A percentile compares a stretch with the other conserved stretches of the same genome.
phyloP scores from a whole-genome alignment of 2,888 invertebrate genomes.

The Drosophila borborema region DNA sequence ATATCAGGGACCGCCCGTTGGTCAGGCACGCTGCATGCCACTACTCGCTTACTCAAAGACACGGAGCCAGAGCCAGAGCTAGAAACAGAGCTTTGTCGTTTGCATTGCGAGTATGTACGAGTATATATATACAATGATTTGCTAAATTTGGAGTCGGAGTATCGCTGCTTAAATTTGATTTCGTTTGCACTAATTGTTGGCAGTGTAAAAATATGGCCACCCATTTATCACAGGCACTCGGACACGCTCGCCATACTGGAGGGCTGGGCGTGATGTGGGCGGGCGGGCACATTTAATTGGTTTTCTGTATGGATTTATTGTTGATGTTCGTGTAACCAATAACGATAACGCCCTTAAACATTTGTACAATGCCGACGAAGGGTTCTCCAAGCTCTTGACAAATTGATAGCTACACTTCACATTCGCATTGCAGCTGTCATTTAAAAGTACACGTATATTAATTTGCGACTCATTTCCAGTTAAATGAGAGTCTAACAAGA shows the following conservation, averaged over 20 bases:
- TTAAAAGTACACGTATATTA: slow-evolving; percentile 18
- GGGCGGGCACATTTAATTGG: slow-evolving; percentile 44
- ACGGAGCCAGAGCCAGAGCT: background rate
- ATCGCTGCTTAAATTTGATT: slow-evolving; percentile 71
- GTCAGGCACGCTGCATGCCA: slow-evolving; percentile 1
- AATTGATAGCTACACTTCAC: slow-evolving; percentile 27
- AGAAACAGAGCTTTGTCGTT: slow-evolving; percentile 23
- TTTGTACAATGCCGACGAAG: slow-evolving; percentile 45
- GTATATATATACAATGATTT: slow-evolving; percentile 55
- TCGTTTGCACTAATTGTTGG: slow-evolving; percentile 73
- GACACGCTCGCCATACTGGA: slow-evolving; percentile 19
- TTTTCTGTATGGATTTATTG: slow-evolving; percentile 57
- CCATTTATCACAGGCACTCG: slow-evolving; percentile 68
- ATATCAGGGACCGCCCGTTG: slow-evolving; percentile 27
- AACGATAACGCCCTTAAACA: slow-evolving; percentile 64
- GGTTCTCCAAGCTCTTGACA: slow-evolving; percentile 4
- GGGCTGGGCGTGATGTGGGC: background rate
- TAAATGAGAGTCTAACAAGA: background rate
- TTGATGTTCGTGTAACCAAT: slow-evolving; percentile 68
- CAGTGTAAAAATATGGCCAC: slow-evolving; percentile 64
- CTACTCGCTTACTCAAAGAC: background rate
- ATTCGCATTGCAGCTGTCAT: slow-evolving; percentile 23
- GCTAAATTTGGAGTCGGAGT: slow-evolving; percentile 27
- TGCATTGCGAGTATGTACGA: slow-evolving; percentile 34
- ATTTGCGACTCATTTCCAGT: slow-evolving; percentile 19